Conservation (phyloP, 1,140 invertebrate species). For the Nasonia giraulti region DNA sequence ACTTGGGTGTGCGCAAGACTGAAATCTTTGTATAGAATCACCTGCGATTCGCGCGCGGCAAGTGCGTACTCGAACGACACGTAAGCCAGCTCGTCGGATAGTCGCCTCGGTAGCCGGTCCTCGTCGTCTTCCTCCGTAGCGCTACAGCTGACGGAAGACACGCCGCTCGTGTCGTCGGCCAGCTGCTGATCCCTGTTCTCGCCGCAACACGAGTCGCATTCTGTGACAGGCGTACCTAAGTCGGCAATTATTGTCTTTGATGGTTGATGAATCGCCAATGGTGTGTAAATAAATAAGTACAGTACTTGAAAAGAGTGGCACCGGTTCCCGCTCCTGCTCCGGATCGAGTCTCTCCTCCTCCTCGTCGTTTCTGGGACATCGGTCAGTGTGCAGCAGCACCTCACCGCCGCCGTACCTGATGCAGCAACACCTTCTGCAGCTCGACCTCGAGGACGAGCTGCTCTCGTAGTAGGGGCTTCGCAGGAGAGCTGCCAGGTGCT, state of each 20-base stretch:
- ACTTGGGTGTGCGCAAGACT: no score
- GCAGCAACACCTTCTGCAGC: conserved; percentile 6
- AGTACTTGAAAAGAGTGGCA: background rate
- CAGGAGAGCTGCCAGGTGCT: conserved; percentile 54
- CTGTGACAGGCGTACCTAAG: background rate
- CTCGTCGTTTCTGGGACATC: background rate
- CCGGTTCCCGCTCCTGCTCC: background rate
- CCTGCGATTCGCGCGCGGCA: conserved; percentile 9
- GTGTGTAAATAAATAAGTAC: background rate
- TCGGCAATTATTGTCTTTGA: background rate
- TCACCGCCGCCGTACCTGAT: conserved; percentile 25
- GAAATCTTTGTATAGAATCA: background rate
- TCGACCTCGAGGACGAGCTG: background rate
- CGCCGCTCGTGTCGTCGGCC: conserved; percentile 24
- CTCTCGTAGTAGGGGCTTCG: background rate
- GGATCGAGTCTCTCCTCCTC: background rate
- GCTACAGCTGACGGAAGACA: conserved; percentile 54
- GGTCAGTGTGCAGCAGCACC: conserved; percentile 29
- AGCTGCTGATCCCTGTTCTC: conserved; percentile 21
- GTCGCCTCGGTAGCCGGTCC: background rate
- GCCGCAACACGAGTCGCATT: background rate
- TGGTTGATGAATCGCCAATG: background rate
- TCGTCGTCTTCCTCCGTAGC: background rate
- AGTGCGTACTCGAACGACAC: background rate
- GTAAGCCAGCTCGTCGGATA: conserved; percentile 12